These are phyloP conservation scores for Folsomia candida DNA, from an alignment of 2,888 invertebrate species.

Conservation along the genomic window DNA sequence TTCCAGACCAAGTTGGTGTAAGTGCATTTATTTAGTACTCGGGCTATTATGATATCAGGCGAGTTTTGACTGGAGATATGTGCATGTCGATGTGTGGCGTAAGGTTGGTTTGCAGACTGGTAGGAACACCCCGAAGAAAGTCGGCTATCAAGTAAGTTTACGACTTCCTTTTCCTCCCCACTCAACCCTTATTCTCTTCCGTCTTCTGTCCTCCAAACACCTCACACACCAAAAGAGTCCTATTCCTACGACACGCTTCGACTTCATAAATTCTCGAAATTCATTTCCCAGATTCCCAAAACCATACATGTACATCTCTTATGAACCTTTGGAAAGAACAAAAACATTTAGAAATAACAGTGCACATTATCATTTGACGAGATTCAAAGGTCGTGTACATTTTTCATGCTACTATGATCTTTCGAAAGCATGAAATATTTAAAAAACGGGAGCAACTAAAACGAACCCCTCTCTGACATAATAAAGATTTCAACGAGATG, in stretches of 20 bases:
- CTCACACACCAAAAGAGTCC: not conserved
- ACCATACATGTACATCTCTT: no score
- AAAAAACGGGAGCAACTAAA: no score
- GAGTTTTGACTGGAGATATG: not conserved
- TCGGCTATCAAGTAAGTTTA: constrained; percentile 26
- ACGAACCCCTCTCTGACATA: no score
- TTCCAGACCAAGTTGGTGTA: not conserved
- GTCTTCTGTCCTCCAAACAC: not conserved
- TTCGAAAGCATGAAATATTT: no score
- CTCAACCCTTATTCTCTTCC: not conserved
- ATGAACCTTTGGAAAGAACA: no score
- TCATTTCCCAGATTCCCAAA: constrained; percentile 3
- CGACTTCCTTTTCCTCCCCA: constrained; percentile 38
- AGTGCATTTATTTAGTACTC: not conserved
- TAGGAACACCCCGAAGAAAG: not conserved
- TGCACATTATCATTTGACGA: no score
- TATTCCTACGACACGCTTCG: no score
- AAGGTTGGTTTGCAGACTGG: not conserved
- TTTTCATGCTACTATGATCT: no score
- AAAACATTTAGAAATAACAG: no score
- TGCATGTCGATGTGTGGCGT: not conserved
- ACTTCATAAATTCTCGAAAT: constrained; percentile 8
- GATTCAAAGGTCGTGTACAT: no score
- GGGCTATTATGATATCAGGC: not conserved
- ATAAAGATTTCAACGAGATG: no score